phyloP scores from a whole-genome alignment of 2,797 vertebrate genomes.

The Anguilla obscura region DNA sequence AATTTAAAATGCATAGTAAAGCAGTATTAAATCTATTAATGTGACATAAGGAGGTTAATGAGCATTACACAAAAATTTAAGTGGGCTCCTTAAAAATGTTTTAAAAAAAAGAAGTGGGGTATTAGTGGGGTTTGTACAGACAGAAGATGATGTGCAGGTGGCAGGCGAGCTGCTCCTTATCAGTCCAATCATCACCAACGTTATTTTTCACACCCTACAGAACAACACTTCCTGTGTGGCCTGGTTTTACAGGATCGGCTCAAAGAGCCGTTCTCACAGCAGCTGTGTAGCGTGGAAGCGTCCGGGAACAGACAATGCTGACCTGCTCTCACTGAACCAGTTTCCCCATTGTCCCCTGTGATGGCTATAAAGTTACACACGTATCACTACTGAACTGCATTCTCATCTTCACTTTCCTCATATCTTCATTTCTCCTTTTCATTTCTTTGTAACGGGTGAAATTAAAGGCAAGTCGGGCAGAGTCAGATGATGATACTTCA shows the following conservation, averaged over 20 bases:
- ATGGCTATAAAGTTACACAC: slow-evolving; percentile 3
- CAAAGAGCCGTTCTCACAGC: neutral
- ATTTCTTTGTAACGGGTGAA: neutral
- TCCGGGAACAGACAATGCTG: neutral
- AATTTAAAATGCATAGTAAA: neutral
- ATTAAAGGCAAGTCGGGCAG: neutral
- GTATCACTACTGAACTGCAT: neutral
- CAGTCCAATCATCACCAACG: neutral
- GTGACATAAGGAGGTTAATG: neutral
- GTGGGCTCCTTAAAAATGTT: neutral
- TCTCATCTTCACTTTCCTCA: neutral
- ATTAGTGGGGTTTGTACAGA: neutral
- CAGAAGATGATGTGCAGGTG: neutral
- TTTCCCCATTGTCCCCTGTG: neutral
- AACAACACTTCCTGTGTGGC: neutral
- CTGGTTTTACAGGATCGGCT: neutral
- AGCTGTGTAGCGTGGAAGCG: neutral
- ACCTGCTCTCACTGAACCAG: neutral
- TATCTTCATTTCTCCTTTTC: neutral
- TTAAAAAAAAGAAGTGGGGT: neutral
- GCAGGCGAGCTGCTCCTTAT: neutral
- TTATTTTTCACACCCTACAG: neutral
- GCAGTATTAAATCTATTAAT: neutral
- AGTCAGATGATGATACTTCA: neutral
- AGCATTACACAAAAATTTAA: neutral